These are phyloP conservation scores for Lytechinus pictus DNA, from an alignment of 35 echinoderm and acorn worm genomes.

Conservation along the genomic window DNA sequence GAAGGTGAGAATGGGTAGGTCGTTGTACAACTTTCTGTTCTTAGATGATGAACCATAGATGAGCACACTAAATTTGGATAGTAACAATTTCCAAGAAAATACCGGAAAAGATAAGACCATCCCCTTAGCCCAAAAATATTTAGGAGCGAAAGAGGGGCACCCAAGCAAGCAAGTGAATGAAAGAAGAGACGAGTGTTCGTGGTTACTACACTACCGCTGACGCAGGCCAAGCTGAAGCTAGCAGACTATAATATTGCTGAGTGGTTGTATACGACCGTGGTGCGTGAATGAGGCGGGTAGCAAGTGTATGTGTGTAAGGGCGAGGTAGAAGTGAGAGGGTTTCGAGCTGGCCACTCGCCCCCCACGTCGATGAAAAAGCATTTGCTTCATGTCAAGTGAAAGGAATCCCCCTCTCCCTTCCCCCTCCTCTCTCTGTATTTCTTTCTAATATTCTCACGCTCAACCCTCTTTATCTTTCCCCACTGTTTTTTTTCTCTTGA, in stretches of 20 bases:
- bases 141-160: background rate
- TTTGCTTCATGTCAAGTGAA: background rate
- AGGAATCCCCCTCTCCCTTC: background rate
- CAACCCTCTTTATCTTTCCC: too few relatives aligned
- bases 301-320: background rate
- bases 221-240: background rate
- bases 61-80: background rate
- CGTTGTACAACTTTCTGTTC: background rate
- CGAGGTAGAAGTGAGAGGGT: background rate
- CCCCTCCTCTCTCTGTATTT: background rate
- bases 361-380: conserved; percentile 28
- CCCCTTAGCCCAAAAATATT: background rate
- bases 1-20: background rate
- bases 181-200: background rate
- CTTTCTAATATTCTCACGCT: background rate
- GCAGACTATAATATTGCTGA: background rate
- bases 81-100: background rate
- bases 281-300: background rate
- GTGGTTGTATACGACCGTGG: background rate
- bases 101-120: background rate
- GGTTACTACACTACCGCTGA: background rate
- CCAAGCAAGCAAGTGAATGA: background rate
- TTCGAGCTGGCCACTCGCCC: conserved; percentile 35
- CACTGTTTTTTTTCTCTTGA: too few relatives aligned
- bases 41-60: background rate